A percentile compares a stretch with the other conserved stretches of the same genome.
These are phyloP conservation scores for Sipha maydis DNA, from an alignment of 2,888 invertebrate species.

Conservation along the genomic window DNA sequence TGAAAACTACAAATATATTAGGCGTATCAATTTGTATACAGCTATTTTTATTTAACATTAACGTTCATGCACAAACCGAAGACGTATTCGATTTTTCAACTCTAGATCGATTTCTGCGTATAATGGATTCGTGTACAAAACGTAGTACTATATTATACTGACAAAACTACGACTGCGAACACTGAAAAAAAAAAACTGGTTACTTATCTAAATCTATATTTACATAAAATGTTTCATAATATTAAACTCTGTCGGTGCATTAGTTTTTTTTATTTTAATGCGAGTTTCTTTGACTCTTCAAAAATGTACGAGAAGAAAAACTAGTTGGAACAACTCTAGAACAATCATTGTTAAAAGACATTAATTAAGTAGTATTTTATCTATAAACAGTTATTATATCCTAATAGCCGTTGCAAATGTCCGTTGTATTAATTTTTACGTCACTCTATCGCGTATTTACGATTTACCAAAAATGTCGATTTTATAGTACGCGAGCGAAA, in stretches of 20 bases:
- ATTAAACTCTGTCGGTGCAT: background rate
- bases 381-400: background rate
- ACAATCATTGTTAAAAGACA: background rate
- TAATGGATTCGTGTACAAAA: background rate
- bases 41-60: background rate
- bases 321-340: background rate
- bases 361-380: background rate
- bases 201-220: constrained; percentile 21
- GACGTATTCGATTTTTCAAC: background rate
- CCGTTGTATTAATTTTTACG: background rate
- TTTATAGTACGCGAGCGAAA: background rate
- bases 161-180: background rate
- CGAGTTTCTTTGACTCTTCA: background rate
- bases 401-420: background rate
- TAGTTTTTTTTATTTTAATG: background rate
- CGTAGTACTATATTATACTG: background rate
- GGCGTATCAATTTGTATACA: background rate
- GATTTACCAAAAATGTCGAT: background rate
- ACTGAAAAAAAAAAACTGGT: constrained; percentile 10
- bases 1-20: background rate
- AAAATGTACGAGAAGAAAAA: background rate
- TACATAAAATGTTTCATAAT: constrained; percentile 28
- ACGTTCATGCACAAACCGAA: background rate
- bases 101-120: background rate
- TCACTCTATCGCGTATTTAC: background rate